Evolutionary conservation across 2,888 invertebrate species (phyloP).

Genomic region (Himalopsyche kuldschensis): DNA sequence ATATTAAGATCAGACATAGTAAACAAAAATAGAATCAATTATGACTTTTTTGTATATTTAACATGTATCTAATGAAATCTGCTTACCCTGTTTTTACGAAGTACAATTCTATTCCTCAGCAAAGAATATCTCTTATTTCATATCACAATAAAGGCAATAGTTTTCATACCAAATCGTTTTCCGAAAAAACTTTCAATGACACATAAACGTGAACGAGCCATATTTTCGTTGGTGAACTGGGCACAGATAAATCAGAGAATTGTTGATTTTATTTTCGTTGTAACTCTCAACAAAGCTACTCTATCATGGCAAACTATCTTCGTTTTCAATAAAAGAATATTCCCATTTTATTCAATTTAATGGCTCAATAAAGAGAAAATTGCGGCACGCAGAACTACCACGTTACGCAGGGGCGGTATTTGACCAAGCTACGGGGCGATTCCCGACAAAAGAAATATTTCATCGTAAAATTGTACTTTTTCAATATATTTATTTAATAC

Average conservation of each 20-base stretch:
- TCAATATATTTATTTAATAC: no score
- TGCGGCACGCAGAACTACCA: not conserved
- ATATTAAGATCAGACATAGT: no score
- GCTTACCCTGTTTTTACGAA: no score
- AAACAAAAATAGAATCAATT: no score
- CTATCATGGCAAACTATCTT: not conserved
- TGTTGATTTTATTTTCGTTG: not conserved
- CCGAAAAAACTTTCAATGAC: not conserved
- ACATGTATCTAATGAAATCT: no score
- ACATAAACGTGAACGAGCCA: not conserved
- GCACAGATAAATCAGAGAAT: not conserved
- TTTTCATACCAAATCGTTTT: not conserved
- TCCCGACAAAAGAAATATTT: no score
- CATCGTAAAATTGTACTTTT: no score
- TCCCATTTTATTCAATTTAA: not conserved
- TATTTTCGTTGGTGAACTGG: not conserved
- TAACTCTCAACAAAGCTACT: not conserved
- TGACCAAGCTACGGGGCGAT: no score
- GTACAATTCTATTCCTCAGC: no score
- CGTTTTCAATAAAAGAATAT: not conserved
- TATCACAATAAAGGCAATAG: not conserved
- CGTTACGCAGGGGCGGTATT: not conserved
- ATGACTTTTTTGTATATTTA: no score
- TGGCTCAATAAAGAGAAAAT: not conserved
- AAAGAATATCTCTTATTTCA: no score